Conservation (phyloP, 1,140 invertebrate genomes). For the Sinella curviseta region DNA sequence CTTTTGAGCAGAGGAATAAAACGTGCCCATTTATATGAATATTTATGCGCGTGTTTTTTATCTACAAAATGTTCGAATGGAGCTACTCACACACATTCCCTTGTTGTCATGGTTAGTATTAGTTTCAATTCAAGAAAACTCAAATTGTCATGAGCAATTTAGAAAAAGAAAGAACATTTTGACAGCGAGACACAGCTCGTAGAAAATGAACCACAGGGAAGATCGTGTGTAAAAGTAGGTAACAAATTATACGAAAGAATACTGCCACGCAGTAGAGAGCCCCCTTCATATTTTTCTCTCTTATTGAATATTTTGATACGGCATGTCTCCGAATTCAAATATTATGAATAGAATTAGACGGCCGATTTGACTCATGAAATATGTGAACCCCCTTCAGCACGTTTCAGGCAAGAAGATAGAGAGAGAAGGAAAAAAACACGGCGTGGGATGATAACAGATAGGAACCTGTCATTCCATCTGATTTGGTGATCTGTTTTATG, state of each 20-base stretch:
- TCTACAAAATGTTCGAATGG: not conserved
- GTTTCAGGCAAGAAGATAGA: not conserved
- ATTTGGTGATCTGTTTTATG: not conserved
- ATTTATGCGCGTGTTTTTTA: no score
- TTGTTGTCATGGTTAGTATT: not conserved
- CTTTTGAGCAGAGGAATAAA: no score
- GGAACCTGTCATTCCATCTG: not conserved
- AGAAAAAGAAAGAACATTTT: not conserved
- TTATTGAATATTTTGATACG: not conserved
- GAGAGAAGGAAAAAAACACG: not conserved
- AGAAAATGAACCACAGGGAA: no score
- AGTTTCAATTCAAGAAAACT: not conserved
- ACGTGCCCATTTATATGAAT: no score
- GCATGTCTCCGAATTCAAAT: not conserved
- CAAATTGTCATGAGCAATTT: not conserved
- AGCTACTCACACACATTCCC: not conserved
- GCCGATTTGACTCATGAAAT: not conserved
- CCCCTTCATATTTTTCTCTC: not conserved
- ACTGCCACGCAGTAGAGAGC: not conserved
- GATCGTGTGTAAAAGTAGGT: no score
- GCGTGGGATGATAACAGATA: slow-evolving; percentile 1
- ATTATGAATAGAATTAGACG: slow-evolving; percentile 5
- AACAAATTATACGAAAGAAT: no score
- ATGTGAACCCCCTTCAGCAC: not conserved
- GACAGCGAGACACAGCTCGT: not conserved